phyloP scores from a whole-genome alignment of 2,797 vertebrate genomes.

The Oreonectes daqikongensis region DNA sequence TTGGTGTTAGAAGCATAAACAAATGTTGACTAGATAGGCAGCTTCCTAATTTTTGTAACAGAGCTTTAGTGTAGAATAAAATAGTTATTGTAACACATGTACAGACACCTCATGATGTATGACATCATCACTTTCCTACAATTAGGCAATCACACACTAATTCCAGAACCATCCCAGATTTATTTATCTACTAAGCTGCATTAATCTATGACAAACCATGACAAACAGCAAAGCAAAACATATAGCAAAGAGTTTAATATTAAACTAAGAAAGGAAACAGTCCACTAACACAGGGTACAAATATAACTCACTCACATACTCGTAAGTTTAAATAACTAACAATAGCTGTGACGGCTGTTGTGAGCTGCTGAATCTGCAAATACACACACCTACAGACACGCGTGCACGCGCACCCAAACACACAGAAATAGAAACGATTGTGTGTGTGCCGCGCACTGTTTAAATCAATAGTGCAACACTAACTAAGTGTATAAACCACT shows the following conservation, averaged over 20 bases:
- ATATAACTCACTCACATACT: slow-evolving; percentile 1
- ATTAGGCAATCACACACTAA: neutral
- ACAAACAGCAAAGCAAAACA: neutral
- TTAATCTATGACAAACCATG: neutral
- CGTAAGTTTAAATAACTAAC: slow-evolving; percentile 9
- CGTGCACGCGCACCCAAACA: neutral
- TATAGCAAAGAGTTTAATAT: slow-evolving; percentile 4
- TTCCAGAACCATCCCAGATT: neutral
- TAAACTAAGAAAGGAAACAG: slow-evolving; percentile 59
- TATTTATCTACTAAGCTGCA: neutral
- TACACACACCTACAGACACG: neutral
- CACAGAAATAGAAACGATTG: slow-evolving; percentile 1
- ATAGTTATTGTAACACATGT: slow-evolving; percentile 10
- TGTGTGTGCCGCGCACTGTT: neutral
- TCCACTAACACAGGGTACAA: slow-evolving; percentile 3
- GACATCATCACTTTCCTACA: neutral
- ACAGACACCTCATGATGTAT: neutral
- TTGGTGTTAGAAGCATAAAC: no score
- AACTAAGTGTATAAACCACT: neutral
- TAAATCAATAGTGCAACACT: slow-evolving; percentile 11
- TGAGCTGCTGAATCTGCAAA: neutral
- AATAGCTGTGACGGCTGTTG: neutral
- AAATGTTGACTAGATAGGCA: neutral
- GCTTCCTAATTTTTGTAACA: neutral
- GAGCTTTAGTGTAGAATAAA: slow-evolving; percentile 1